Evolutionary conservation across 1,140 invertebrate species (phyloP), one percentile per base, ranked within the genome.

Genomic region (Pseudoatta argentina): DNA sequence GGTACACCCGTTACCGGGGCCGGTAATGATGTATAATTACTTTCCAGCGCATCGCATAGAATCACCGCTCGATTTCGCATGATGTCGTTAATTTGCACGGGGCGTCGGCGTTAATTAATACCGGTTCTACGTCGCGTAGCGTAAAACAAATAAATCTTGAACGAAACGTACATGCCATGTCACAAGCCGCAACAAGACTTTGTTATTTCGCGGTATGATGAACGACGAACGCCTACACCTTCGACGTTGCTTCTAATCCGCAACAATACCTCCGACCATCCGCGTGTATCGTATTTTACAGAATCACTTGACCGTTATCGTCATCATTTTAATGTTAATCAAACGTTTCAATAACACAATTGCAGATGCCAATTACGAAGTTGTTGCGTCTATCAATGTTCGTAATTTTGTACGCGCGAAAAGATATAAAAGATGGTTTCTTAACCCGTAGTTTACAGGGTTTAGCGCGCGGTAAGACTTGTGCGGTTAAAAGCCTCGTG

Each of bases 21-120:
- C 92, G 89, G 86, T 95, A 95, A 95, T 94, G 93, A 95, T 91
- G 92, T 91, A 89, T 94, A 95, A 95, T 95, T 95, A 94, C 94
- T 95, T 95, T 94, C 91, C 94, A 94, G 92, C 88, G 89, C 91
- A 81, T 91, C 92, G 93, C 90, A 77, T 91, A 89, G 92, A 93
- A 93, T 93, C 89, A 83, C 88, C 86, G 91, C 89, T 90, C 92
- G 89, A 91, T 90, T 91, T 91, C 83, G 87, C 82, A 86, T 63
- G 55, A 72, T 72, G 63, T 67, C 69, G 85, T 83, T 82, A 91
- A 92, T 91, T 91, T 91, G 77, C 87, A 63, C 89, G 53, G 51
- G 78, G 57, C 75, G 86, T 86, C 73, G 61, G 77, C 82, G 83
- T 91, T 91, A 88, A 91, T 91, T 91, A 90, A 88, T 90, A 27